phyloP scores from a whole-genome alignment of 2,888 invertebrate genomes.

The Pyrgus malvae region DNA sequence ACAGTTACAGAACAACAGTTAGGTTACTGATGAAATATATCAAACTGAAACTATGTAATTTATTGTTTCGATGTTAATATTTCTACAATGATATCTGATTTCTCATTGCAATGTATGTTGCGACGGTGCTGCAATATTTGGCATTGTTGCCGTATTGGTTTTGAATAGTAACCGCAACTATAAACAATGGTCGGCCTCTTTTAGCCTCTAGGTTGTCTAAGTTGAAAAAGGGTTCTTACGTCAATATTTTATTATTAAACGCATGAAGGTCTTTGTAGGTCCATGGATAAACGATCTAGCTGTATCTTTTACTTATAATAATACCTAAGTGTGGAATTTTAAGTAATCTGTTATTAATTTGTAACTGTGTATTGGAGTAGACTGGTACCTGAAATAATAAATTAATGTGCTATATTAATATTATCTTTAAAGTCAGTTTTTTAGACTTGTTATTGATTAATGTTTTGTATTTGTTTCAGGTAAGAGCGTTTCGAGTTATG shows the following conservation, averaged over 20 bases:
- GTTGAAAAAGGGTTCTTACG: conserved; percentile 7
- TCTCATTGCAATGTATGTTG: conserved; percentile 16
- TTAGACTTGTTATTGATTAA: neutral
- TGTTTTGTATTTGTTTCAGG: neutral
- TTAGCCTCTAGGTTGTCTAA: conserved; percentile 14
- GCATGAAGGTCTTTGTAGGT: neutral
- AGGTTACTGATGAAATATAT: neutral
- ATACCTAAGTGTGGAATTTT: neutral
- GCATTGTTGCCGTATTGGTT: conserved; percentile 17
- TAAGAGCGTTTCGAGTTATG: neutral
- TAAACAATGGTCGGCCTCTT: conserved; percentile 10
- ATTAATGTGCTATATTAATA: too few relatives aligned
- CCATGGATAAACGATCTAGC: neutral
- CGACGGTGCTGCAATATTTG: conserved; percentile 1
- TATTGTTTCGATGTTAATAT: neutral
- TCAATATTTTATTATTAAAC: conserved; percentile 3
- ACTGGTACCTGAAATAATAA: too few relatives aligned
- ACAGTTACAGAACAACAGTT: too few relatives aligned
- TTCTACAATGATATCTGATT: conserved; percentile 10
- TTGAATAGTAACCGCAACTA: conserved; percentile 4
- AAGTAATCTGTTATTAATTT: neutral
- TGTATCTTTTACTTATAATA: neutral
- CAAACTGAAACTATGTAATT: neutral
- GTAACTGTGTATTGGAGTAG: neutral
- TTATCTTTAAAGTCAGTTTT: neutral